Evolutionary conservation across 2,113 vertebrate genomes (phyloP), one percentile per base, ranked within the genome.

Genomic region (Litocranius walleri): DNA sequence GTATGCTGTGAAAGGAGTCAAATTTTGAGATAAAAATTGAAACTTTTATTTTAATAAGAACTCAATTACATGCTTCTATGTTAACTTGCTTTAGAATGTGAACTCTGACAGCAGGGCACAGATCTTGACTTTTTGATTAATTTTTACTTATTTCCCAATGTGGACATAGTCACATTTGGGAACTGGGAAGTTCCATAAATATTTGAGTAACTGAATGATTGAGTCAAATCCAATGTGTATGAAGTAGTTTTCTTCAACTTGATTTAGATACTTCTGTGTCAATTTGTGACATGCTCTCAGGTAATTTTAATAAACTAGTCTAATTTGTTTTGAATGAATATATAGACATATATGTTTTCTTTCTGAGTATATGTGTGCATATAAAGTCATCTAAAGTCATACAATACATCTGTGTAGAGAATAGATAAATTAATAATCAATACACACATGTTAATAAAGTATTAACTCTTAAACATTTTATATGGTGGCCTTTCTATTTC

Each of bases 31-130:
- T 96, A 94, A 94, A 97, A 94, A 97, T 95, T 57, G 97, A 97
- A 98, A 98, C 88, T 98, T 98, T 98, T 98, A 98, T 98, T 98
- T 98, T 98, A 98, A 97, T 97, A 97, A 96, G 94, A 98, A 98
- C 93, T 98, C 97, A 98, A 98, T 98, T 98, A 97, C 95, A 71
- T 93, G n/a, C 62, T 85, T 52, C 88, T 61, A 17, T 95, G 86
- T 96, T 97, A 98, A 97, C 95, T 97, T 96, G n/a, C 96, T 98
- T 97, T 97, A 93, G 90, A 97, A 95, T 94, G 80, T 97, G 97
- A 98, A 97, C 98, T 97, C 96, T 94, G 96, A 97, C 91, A 97
- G 93, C 86, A 95, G 87, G 93, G 94, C 96, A 90, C 17, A 89
- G 84, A 98, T 96, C 80, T 56, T 97, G 93, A 98, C 97, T 98